These are phyloP conservation scores for Proales similis DNA, from an alignment of 1,140 invertebrate genomes.

Conservation along the genomic window DNA sequence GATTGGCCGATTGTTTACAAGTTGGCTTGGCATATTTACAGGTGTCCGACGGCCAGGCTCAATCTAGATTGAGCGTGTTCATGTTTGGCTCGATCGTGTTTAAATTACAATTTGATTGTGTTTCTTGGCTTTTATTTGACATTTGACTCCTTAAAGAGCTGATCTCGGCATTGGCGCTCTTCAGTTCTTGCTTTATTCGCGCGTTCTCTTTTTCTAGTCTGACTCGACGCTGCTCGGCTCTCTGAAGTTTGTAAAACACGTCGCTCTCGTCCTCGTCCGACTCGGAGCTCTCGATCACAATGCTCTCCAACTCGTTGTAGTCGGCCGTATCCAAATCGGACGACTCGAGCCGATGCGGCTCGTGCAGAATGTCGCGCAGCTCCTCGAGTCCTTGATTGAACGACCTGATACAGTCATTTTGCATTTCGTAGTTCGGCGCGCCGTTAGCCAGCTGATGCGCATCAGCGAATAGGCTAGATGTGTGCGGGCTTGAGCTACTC, in stretches of 20 bases:
- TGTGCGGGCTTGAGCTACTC: background rate
- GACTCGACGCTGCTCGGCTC: conserved; percentile 13
- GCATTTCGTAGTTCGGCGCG: too few relatives aligned
- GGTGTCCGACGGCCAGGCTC: too few relatives aligned
- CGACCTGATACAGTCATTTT: too few relatives aligned
- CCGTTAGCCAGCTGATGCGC: background rate
- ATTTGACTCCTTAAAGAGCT: background rate
- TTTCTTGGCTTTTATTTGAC: conserved; percentile 26
- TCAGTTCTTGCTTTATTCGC: background rate
- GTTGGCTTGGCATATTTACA: too few relatives aligned
- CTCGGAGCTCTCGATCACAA: conserved; percentile 3
- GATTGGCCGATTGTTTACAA: too few relatives aligned
- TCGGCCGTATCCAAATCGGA: conserved; percentile 14
- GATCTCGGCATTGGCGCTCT: background rate
- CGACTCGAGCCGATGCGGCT: too few relatives aligned
- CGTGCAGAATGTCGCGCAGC: too few relatives aligned
- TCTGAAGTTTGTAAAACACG: conserved; percentile 7
- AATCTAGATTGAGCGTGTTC: too few relatives aligned
- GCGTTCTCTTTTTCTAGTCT: conserved; percentile 1
- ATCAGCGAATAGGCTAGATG: background rate
- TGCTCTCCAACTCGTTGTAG: conserved; percentile 7
- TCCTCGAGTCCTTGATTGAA: too few relatives aligned
- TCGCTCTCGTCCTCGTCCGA: conserved; percentile 33
- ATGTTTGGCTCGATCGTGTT: too few relatives aligned
- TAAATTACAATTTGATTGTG: too few relatives aligned